Base-by-base conservation (phyloP, 2,797 vertebrate genomes). In the Nothura maculosa region DNA sequence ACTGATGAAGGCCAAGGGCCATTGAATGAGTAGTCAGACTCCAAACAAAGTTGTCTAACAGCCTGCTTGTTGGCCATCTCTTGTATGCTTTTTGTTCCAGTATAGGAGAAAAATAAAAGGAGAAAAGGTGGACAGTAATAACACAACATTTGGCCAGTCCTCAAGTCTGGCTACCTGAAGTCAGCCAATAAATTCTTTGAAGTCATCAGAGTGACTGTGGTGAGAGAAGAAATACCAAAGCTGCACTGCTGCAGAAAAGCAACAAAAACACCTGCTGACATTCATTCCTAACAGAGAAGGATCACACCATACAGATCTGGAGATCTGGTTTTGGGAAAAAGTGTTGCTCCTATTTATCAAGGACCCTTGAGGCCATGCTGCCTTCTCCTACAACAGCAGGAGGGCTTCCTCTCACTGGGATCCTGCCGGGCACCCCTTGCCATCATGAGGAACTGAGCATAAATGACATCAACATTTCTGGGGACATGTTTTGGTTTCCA, bases 61-160 rank as follows among this genome's bases (percentile, higher is more conserved):
- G 27, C 36, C 32, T 22, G 36, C 20, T 68, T 30, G 67, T 55
- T 43, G 38, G 45, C 2, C 0, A 0, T 20, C 8, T 52, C 69
- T 73, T 8, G 9, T 3, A 14, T 9, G 38, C 22, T 86, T 60
- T 92, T 36, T 25, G 76, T 72, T 68, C 54, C 17, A 25, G 9
- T 43, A 87, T 28, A 66, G 24, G 25, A 34, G 45, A 78, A 55
- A 72, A 80, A n/a, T n/a, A n/a, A 36, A 57, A 21, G 22, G 30
- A 57, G 45, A 38, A 60, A 64, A 68, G 13, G 25, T 9, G 20
- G 0, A 1, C 32, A 75, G 40, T 24, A 80, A 64, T 38, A 83
- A 52, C 0, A 5, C 28, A 74, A 47, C 42, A 42, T n/a, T 38
- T 25, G 8, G 47, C 8, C 67, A 76, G 3, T 20, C 42, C 62